Evolutionary conservation across 2,797 vertebrate species (phyloP).

Genomic region (Acipenser ruthenus): DNA sequence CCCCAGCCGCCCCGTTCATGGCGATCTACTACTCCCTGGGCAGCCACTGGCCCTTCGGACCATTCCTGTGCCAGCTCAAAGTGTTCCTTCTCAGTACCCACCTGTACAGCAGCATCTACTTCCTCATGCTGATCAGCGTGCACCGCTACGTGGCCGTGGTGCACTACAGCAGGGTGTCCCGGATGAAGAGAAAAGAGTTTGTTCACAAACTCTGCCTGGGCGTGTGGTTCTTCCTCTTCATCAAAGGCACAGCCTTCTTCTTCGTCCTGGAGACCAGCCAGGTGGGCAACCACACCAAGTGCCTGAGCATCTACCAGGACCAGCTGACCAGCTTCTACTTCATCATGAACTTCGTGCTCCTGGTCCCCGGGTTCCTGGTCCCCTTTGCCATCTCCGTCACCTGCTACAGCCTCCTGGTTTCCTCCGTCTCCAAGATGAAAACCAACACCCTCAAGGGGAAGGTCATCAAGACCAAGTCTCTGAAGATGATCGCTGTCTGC

Average conservation of each 20-base stretch:
- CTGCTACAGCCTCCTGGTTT: slow-evolving; percentile 45
- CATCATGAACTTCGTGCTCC: slow-evolving; percentile 42
- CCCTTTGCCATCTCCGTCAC: slow-evolving; percentile 42
- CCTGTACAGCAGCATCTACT: slow-evolving; percentile 53
- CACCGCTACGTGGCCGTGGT: slow-evolving; percentile 48
- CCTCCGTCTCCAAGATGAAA: slow-evolving; percentile 40
- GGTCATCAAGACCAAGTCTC: slow-evolving; percentile 47
- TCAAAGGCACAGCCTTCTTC: slow-evolving; percentile 38
- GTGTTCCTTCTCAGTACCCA: slow-evolving; percentile 46
- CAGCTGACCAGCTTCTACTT: slow-evolving; percentile 33
- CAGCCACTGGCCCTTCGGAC: slow-evolving; percentile 43
- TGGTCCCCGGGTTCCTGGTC: slow-evolving; percentile 42
- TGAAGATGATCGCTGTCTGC: slow-evolving; percentile 45
- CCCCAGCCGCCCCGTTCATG: slow-evolving; percentile 42
- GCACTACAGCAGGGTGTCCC: slow-evolving; percentile 35
- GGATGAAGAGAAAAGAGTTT: slow-evolving; percentile 46
- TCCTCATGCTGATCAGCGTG: slow-evolving; percentile 58
- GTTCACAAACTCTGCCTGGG: slow-evolving; percentile 44
- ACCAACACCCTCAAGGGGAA: slow-evolving; percentile 38
- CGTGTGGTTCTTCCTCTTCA: slow-evolving; percentile 44
- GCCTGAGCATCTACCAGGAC: slow-evolving; percentile 50
- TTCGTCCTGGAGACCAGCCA: slow-evolving; percentile 37
- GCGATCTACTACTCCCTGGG: slow-evolving; percentile 39
- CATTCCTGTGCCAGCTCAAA: slow-evolving; percentile 48
- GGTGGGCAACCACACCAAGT: slow-evolving; percentile 31